phyloP scores from a whole-genome alignment of 2,888 invertebrate species.

The Acleris emargana region DNA sequence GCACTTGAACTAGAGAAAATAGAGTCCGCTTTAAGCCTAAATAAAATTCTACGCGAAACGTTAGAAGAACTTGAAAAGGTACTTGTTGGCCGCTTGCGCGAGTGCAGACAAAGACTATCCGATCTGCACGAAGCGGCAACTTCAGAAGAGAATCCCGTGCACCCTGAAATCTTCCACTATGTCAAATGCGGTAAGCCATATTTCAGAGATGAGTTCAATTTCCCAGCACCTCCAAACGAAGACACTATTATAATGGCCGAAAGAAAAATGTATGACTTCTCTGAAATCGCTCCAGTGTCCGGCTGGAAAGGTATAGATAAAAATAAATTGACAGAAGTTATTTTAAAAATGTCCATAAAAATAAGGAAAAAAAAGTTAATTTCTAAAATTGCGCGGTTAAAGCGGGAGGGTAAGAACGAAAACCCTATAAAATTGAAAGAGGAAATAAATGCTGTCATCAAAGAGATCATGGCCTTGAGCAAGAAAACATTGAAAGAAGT shows the following conservation, averaged over 20 bases:
- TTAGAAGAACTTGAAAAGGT: slow-evolving; percentile 40
- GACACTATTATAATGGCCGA: slow-evolving; percentile 78
- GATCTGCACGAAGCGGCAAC: slow-evolving; percentile 43
- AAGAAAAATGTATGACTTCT: slow-evolving; percentile 72
- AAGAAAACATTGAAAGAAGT: slow-evolving; percentile 54
- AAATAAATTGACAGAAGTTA: slow-evolving; percentile 71
- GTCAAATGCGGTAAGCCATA: slow-evolving; percentile 84
- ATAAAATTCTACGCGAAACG: slow-evolving; percentile 56
- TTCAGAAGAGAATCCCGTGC: slow-evolving; percentile 42
- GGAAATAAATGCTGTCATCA: slow-evolving; percentile 49
- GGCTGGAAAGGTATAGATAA: slow-evolving; percentile 85
- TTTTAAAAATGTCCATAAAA: slow-evolving; percentile 67
- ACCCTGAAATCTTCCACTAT: slow-evolving; percentile 51
- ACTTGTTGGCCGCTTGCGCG: slow-evolving; percentile 53
- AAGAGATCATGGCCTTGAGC: slow-evolving; percentile 27
- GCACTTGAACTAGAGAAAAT: slow-evolving; percentile 48
- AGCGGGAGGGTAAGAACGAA: slow-evolving; percentile 21
- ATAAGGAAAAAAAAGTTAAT: slow-evolving; percentile 49
- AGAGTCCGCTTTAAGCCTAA: slow-evolving; percentile 60
- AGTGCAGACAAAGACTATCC: slow-evolving; percentile 61
- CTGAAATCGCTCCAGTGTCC: slow-evolving; percentile 66
- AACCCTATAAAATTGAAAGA: slow-evolving; percentile 40
- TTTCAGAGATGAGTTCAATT: slow-evolving; percentile 85
- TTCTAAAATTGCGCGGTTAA: slow-evolving; percentile 47
- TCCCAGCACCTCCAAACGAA: slow-evolving; percentile 82